Evolutionary conservation across 1,140 invertebrate species (phyloP).

Genomic region (Neotoxoptera formosana): DNA sequence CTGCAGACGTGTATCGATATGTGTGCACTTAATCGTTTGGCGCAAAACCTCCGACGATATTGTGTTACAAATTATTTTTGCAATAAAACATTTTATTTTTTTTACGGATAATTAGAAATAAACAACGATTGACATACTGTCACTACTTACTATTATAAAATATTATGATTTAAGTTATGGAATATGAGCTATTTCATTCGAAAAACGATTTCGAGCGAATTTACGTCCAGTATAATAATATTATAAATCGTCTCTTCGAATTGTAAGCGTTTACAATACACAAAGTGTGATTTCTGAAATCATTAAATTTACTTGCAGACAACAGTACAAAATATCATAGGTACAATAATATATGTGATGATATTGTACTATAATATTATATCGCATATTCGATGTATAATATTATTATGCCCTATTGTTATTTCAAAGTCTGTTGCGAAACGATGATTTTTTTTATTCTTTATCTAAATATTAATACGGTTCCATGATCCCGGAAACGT

Average conservation of each 20-base stretch:
- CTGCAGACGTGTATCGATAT: neutral
- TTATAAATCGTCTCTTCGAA: neutral
- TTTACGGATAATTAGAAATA: too few relatives aligned
- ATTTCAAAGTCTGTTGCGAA: neutral
- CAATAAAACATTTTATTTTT: too few relatives aligned
- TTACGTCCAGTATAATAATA: neutral
- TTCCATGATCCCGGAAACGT: neutral
- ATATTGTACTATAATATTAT: neutral
- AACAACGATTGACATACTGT: too few relatives aligned
- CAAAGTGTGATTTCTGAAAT: neutral
- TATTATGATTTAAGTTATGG: too few relatives aligned
- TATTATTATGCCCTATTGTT: neutral
- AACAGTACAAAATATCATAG: neutral
- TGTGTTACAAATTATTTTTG: too few relatives aligned
- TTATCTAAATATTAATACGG: slow-evolving; percentile 2
- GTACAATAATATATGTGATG: neutral
- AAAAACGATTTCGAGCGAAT: neutral
- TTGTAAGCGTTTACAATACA: neutral
- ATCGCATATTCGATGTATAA: neutral
- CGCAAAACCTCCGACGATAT: too few relatives aligned
- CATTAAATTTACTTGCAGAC: neutral
- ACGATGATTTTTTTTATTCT: neutral
- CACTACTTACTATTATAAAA: too few relatives aligned
- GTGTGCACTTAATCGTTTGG: neutral
- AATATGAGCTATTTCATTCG: neutral